phyloP scores from a whole-genome alignment of 2,888 invertebrate species.

The Tiliacea citrago region DNA sequence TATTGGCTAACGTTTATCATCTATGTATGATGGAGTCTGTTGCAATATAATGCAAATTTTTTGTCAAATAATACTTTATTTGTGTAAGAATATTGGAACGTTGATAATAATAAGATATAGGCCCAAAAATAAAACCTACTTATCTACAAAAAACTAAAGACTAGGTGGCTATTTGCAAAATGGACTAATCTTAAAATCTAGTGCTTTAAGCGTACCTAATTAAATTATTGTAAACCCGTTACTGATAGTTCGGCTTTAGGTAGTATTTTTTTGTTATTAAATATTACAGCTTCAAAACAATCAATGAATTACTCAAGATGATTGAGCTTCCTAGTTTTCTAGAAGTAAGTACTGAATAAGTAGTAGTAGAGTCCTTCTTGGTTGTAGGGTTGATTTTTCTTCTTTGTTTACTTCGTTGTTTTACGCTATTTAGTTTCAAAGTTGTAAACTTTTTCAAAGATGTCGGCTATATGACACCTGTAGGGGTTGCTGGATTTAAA shows the following conservation, averaged over 20 bases:
- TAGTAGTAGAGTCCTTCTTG: background rate
- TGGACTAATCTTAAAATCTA: background rate
- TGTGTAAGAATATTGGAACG: background rate
- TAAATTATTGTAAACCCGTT: background rate
- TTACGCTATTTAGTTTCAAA: background rate
- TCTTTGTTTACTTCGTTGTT: slow-evolving; percentile 27
- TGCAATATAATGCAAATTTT: slow-evolving; percentile 20
- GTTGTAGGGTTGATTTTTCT: background rate
- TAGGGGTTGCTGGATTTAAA: background rate
- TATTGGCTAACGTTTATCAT: slow-evolving; percentile 35
- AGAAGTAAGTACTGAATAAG: background rate
- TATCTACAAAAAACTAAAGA: background rate
- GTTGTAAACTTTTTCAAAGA: background rate
- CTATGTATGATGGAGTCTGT: slow-evolving; percentile 12
- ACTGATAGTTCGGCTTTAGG: background rate
- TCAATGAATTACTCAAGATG: slow-evolving; percentile 1
- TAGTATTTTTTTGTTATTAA: slow-evolving; percentile 1
- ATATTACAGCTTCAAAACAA: slow-evolving; percentile 7
- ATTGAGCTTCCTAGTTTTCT: slow-evolving; percentile 14
- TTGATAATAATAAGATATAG: background rate
- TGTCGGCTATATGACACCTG: background rate
- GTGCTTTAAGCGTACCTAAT: background rate
- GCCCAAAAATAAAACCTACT: slow-evolving; percentile 2
- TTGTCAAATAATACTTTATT: slow-evolving; percentile 9
- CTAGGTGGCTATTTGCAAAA: background rate